Evolutionary conservation across 1,140 invertebrate genomes (phyloP), one percentile per base, ranked within the genome.

Genomic region (silkworm (Bombyx mori)): DNA sequence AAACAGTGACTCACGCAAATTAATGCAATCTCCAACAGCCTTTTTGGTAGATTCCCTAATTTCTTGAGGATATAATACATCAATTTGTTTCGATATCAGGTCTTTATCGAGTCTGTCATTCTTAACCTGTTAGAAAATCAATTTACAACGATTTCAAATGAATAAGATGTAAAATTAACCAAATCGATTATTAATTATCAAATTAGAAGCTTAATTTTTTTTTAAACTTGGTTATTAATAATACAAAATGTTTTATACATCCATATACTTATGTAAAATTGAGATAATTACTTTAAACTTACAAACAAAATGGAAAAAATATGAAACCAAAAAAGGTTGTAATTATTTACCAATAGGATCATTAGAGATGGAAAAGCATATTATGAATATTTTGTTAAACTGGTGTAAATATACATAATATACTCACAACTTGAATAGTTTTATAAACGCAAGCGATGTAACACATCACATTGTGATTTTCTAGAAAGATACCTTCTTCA

Each of bases 401-500:
- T 35, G 26, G 26, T 35, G 2, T 35, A 18, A 18, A 18, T 18
- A 18, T 18, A 18, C 12, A 18, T 46, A 51, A 57, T 58, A 57
- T 52, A 46, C 54, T 77, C 57, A 83, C 80, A 54, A 84, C 79
- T 74, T 79, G 75, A 42, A 75, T 63, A 18, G 62, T 68, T 57
- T 79, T 78, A 57, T 79, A 86, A 46, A 86, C 53, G 57, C 82
- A 86, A 4, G 73, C 62, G 42, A 86, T 66, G 35, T 82, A 86
- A 52, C 82, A 86, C 77, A 77, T 84, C 0, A 86, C 80, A 49
- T 80, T 70, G 42, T 67, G 74, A 18, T 84, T 71, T 63, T 78
- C 78, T 44, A 70, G 61, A 52, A 86, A 86, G 1, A 75, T 73
- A 7, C 82, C 82, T 69, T 82, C 62, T 49, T 82, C 80, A 43